phyloP scores from a whole-genome alignment of 2,113 vertebrate genomes.

The Salvator merianae region DNA sequence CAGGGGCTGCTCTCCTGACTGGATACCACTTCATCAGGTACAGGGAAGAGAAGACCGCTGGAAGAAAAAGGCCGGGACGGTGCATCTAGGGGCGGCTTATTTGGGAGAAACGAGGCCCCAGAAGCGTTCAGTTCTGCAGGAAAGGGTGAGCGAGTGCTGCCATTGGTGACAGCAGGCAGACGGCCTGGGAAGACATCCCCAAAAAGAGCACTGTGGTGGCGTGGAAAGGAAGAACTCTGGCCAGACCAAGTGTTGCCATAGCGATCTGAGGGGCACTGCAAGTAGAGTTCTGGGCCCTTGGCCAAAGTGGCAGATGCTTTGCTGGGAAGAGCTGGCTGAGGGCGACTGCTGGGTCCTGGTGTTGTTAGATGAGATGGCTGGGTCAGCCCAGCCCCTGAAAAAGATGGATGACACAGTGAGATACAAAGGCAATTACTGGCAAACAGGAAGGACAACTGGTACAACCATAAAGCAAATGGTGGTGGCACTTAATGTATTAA shows the following conservation, averaged over 20 bases:
- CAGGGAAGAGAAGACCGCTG: constrained; percentile 14
- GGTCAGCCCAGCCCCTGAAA: constrained; percentile 2
- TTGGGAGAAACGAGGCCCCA: constrained; percentile 51
- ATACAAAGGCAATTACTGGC: neutral
- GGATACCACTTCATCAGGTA: neutral
- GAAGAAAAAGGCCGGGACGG: constrained; percentile 31
- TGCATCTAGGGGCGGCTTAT: constrained; percentile 36
- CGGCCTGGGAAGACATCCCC: constrained; percentile 41
- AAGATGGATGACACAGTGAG: neutral
- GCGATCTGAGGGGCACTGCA: constrained; percentile 22
- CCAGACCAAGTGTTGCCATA: constrained; percentile 37
- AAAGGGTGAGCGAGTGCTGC: constrained; percentile 54
- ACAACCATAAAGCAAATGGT: too few relatives aligned
- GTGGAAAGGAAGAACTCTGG: constrained; percentile 60
- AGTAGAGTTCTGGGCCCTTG: neutral
- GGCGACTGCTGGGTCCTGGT: neutral
- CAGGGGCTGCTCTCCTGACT: constrained; percentile 29
- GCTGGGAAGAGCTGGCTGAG: neutral
- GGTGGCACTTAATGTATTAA: too few relatives aligned
- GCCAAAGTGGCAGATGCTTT: constrained; percentile 26
- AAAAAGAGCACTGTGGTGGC: constrained; percentile 55
- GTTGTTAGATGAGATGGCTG: neutral
- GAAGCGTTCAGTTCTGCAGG: constrained; percentile 53
- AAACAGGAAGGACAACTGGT: neutral
- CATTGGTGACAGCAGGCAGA: constrained; percentile 13